A percentile compares a stretch with the other conserved stretches of the same genome.
These are phyloP conservation scores for Cygnus buccinator DNA, from an alignment of 2,113 vertebrate genomes.

Conservation along the genomic window DNA sequence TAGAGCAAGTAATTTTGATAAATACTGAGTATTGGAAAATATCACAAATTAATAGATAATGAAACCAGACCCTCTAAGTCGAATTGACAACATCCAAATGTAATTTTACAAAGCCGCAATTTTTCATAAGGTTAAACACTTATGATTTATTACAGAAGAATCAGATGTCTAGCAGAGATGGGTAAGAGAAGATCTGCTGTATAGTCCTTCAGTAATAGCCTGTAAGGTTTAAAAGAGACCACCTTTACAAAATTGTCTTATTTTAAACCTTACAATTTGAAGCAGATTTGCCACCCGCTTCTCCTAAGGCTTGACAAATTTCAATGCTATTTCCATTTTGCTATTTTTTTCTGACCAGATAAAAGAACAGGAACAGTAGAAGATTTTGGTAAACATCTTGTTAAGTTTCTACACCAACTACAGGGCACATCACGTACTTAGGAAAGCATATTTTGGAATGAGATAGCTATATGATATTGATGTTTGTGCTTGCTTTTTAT, in stretches of 20 bases:
- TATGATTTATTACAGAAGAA: not conserved
- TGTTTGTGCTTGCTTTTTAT: not conserved
- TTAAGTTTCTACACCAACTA: not conserved
- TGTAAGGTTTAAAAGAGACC: not conserved
- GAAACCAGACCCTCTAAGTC: not conserved
- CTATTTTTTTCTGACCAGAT: not conserved
- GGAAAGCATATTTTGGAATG: slow-evolving; percentile 10
- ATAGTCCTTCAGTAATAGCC: not conserved
- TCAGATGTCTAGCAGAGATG: not conserved
- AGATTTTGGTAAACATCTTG: not conserved
- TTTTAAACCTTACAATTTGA: not conserved
- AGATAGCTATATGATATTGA: not conserved
- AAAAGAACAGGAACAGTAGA: not conserved
- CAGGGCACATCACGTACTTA: not conserved
- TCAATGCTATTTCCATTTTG: not conserved
- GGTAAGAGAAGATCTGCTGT: not conserved
- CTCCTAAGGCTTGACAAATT: slow-evolving; percentile 34
- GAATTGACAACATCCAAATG: not conserved
- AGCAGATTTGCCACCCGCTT: slow-evolving; percentile 9
- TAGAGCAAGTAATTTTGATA: not conserved
- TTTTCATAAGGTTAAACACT: not conserved
- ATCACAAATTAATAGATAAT: slow-evolving; percentile 15
- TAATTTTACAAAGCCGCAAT: not conserved
- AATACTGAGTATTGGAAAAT: slow-evolving; percentile 2
- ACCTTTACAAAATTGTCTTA: not conserved